A percentile compares a stretch with the other conserved stretches of the same genome.
phyloP scores from a whole-genome alignment of 1,140 invertebrate species.

The Planococcus citri region DNA sequence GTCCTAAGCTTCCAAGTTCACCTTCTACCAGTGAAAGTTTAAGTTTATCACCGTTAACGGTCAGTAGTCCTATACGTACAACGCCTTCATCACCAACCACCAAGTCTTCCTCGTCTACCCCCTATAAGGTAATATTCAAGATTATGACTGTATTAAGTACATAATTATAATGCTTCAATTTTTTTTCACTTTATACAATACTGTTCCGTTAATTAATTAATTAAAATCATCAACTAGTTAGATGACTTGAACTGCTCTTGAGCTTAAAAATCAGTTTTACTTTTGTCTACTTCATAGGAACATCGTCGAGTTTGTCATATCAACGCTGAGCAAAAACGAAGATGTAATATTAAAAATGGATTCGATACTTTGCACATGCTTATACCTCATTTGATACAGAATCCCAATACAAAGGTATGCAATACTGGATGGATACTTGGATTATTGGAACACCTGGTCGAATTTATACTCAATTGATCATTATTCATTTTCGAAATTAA shows the following conservation, averaged over 20 bases:
- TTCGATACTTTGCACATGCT: slow-evolving; percentile 87
- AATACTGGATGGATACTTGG: neutral
- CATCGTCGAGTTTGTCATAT: slow-evolving; percentile 74
- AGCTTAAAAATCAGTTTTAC: slow-evolving; percentile 28
- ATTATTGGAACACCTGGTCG: too few species aligned
- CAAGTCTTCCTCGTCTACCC: slow-evolving; percentile 23
- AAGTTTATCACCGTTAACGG: slow-evolving; percentile 29
- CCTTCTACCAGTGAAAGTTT: slow-evolving; percentile 25
- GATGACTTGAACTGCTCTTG: slow-evolving; percentile 27
- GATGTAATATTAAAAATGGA: slow-evolving; percentile 94
- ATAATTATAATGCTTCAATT: neutral
- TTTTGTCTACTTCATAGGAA: slow-evolving; percentile 35
- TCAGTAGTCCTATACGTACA: slow-evolving; percentile 25
- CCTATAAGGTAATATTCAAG: slow-evolving; percentile 28
- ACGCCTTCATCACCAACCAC: slow-evolving; percentile 24
- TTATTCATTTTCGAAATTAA: too few species aligned
- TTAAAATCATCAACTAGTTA: neutral
- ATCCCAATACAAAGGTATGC: slow-evolving; percentile 75
- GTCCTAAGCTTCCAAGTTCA: slow-evolving; percentile 27
- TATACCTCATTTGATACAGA: slow-evolving; percentile 83
- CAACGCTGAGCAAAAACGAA: slow-evolving; percentile 93
- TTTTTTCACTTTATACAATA: neutral
- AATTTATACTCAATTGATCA: too few species aligned
- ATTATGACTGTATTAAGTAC: slow-evolving; percentile 9
- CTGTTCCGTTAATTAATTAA: neutral